phyloP scores from a whole-genome alignment of 2,888 invertebrate genomes.

The Pheosia tremula region DNA sequence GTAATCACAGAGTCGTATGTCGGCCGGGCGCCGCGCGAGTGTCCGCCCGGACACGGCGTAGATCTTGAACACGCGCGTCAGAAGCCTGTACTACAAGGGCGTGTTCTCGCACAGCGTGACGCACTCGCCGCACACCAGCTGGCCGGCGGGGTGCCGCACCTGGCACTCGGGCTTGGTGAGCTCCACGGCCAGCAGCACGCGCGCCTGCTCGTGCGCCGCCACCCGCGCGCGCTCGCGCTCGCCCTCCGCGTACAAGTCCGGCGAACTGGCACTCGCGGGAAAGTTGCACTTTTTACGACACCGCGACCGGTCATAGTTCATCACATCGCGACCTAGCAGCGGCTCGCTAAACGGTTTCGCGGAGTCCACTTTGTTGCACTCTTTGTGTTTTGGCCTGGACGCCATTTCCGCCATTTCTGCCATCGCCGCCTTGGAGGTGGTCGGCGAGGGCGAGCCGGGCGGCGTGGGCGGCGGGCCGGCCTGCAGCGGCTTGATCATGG shows the following conservation, averaged over 20 bases:
- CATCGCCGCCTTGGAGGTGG: slow-evolving; percentile 45
- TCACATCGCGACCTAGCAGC: slow-evolving; percentile 61
- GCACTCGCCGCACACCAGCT: slow-evolving; percentile 59
- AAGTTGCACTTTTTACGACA: slow-evolving; percentile 44
- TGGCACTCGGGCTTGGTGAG: slow-evolving; percentile 52
- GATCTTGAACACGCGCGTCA: slow-evolving; percentile 79
- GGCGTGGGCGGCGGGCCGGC: slow-evolving; percentile 46
- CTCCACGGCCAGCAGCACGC: slow-evolving; percentile 76
- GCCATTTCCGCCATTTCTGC: slow-evolving; percentile 36
- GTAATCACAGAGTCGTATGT: slow-evolving; percentile 38
- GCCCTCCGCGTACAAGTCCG: slow-evolving; percentile 63
- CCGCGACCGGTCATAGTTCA: slow-evolving; percentile 17
- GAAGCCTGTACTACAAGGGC: slow-evolving; percentile 78
- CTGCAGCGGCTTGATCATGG: slow-evolving; percentile 66
- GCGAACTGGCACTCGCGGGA: slow-evolving; percentile 73
- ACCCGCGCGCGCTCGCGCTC: slow-evolving; percentile 26
- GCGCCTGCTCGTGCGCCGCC: slow-evolving; percentile 49
- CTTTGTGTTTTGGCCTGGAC: slow-evolving; percentile 8
- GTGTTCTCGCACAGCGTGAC: slow-evolving; percentile 53
- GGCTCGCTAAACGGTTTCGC: slow-evolving; percentile 75
- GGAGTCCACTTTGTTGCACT: slow-evolving; percentile 38
- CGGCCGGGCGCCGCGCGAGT: slow-evolving; percentile 26
- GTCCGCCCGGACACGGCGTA: slow-evolving; percentile 63
- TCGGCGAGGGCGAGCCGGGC: slow-evolving; percentile 41
- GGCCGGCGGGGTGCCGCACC: slow-evolving; percentile 49